Evolutionary conservation across 2,113 vertebrate species (phyloP).

Genomic region (Bufo bufo): DNA sequence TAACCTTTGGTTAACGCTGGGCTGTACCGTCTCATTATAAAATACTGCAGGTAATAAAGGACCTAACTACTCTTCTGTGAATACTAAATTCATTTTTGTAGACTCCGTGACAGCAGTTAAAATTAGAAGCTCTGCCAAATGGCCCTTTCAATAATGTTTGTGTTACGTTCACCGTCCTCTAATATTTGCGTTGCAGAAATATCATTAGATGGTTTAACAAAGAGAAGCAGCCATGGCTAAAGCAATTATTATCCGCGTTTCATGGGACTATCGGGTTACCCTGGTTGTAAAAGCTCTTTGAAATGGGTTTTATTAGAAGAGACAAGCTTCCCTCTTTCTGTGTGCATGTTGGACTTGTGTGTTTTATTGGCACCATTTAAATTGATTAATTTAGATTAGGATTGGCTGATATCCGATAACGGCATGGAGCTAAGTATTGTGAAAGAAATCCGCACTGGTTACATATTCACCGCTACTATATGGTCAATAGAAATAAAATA

Average conservation of each 20-base stretch:
- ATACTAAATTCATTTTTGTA: conserved; percentile 47
- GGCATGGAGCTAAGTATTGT: not conserved
- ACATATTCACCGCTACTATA: too few species aligned
- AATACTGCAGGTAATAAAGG: conserved; percentile 41
- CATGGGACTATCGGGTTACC: conserved; percentile 13
- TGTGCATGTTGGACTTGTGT: not conserved
- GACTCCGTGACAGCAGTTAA: conserved; percentile 48
- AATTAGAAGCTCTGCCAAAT: conserved; percentile 44
- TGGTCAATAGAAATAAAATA: too few species aligned
- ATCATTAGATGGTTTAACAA: conserved; percentile 45
- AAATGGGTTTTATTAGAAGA: conserved; percentile 16
- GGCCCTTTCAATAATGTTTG: conserved; percentile 44
- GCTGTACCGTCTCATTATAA: conserved; percentile 13
- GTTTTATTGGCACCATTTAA: not conserved
- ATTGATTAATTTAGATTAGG: not conserved
- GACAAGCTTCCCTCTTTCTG: not conserved
- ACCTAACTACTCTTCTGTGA: conserved; percentile 38
- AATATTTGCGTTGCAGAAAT: conserved; percentile 50
- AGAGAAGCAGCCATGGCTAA: conserved; percentile 37
- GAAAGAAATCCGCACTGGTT: not conserved
- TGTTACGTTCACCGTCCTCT: conserved; percentile 25
- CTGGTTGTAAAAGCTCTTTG: not conserved
- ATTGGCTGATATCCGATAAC: not conserved
- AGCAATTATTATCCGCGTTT: conserved; percentile 45
- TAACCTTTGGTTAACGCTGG: conserved; percentile 11